Conservation (phyloP, 2,113 vertebrate genomes). For the Alethe diademata region DNA sequence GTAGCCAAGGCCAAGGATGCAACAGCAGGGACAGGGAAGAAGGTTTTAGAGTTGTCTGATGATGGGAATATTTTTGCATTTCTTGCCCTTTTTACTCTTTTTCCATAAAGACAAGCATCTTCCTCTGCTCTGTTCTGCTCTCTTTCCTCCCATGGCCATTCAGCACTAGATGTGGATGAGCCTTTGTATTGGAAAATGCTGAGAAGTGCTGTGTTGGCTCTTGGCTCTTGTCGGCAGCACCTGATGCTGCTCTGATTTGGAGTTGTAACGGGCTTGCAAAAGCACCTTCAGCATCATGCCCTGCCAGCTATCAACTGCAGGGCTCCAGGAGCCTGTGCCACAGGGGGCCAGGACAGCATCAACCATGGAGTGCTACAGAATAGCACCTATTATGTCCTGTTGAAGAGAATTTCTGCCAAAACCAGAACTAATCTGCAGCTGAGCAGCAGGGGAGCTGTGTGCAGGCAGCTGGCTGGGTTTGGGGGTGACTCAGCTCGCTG, state of each 20-base stretch:
- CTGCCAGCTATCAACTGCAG: background rate
- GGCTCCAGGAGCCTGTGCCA: background rate
- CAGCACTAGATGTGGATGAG: background rate
- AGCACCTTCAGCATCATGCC: background rate
- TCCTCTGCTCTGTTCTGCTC: background rate
- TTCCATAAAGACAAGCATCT: background rate
- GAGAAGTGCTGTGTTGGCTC: background rate
- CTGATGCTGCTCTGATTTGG: background rate
- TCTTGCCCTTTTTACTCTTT: background rate
- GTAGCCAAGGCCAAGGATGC: background rate
- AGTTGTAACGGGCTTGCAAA: background rate
- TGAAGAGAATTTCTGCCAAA: background rate
- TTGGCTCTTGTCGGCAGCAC: background rate
- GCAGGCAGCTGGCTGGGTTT: conserved; percentile 1
- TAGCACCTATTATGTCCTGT: background rate
- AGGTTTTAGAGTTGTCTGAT: background rate
- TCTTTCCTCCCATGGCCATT: background rate
- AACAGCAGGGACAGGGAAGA: background rate
- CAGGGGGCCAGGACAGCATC: background rate
- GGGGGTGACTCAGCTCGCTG: background rate
- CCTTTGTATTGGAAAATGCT: background rate
- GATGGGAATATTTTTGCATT: background rate
- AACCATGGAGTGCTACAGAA: background rate
- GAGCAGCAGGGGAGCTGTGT: background rate
- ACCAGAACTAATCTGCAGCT: background rate